Base-by-base conservation (phyloP, 2,888 invertebrate species). In the Harmothoe impar region DNA sequence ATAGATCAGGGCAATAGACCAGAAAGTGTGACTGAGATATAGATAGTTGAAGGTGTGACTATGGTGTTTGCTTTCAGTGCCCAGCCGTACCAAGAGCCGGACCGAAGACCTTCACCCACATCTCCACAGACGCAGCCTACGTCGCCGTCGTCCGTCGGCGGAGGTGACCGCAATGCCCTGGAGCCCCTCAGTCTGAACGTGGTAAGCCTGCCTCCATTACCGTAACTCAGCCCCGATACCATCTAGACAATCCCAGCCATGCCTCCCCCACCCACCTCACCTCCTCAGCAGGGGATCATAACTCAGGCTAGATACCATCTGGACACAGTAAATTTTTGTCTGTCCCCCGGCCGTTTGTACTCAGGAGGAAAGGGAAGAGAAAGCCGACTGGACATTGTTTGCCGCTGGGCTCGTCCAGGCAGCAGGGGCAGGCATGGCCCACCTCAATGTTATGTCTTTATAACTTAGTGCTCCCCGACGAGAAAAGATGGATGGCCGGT, bases 111-210 rank as follows among this genome's bases (percentile, higher is more conserved):
- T 1, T 81, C 81, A 20, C 81, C 81, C 35, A 81, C 43, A 15
- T 72, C 72, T 25, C 72, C 25, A 15, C 62, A 20, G 62, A 23
- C 72, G 20, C 62, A 20, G 62, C 33, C 81, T 0, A 81, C 81
- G n/a, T 86, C 86, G 29, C 86, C 86, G 29, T 29, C 56, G 25
- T 86, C 86, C 25, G 86, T 54, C 31, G 91, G 91, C 29, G 77
- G 68, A n/a, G 92, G 92, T 25, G 90, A 92, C 54, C 81, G 92
- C n/a, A 89, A 72, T 23, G 81, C 91, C 12, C 72, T 92, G 84
- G 90, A 92, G 68, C 92, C 92, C 10, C 89, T 92, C 7, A 85
- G 88, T 56, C 91, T 91, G 17, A 89, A 84, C 56, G 90, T 86
- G 85, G 90, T 90, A 85, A 90, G 90, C 43, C 81, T 15, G 5